phyloP scores from a whole-genome alignment of 1,140 invertebrate species.

The Zaprionus tsacasi region DNA sequence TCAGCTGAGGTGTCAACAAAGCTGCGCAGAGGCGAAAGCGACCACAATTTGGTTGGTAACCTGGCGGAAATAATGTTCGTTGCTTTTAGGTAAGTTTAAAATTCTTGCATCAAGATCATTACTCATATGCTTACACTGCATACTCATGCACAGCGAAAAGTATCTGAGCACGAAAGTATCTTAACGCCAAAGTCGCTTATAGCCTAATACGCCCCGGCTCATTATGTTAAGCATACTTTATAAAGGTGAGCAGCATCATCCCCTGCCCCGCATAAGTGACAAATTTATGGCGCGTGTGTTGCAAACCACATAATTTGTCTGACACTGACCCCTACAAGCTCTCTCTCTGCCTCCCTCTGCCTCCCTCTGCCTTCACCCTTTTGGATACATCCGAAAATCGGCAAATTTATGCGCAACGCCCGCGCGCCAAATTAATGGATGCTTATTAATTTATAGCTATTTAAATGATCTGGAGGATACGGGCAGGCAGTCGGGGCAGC shows the following conservation, averaged over 20 bases:
- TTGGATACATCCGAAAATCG: slow-evolving; percentile 61
- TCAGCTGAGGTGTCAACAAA: slow-evolving; percentile 63
- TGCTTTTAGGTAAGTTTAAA: neutral
- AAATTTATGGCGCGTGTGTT: slow-evolving; percentile 82
- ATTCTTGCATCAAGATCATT: neutral
- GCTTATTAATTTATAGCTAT: slow-evolving; percentile 83
- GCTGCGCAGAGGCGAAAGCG: slow-evolving; percentile 9
- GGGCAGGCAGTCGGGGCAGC: neutral
- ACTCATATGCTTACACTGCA: slow-evolving; percentile 5
- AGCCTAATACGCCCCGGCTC: slow-evolving; percentile 38
- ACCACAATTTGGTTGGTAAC: neutral
- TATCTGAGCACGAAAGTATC: slow-evolving; percentile 1
- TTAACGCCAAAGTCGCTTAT: slow-evolving; percentile 19
- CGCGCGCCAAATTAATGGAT: slow-evolving; percentile 80
- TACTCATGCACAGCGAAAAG: neutral
- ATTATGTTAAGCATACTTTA: slow-evolving; percentile 40
- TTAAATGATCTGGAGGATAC: slow-evolving; percentile 77
- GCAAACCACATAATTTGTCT: slow-evolving; percentile 81
- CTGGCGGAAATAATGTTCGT: slow-evolving; percentile 1
- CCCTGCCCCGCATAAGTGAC: slow-evolving; percentile 62
- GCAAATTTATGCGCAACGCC: slow-evolving; percentile 77
- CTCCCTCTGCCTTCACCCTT: slow-evolving; percentile 20
- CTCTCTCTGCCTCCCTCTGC: neutral
- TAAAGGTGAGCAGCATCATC: slow-evolving; percentile 25
- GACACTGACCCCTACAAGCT: slow-evolving; percentile 56